phyloP scores from a whole-genome alignment of 2,888 invertebrate genomes.

The Synanthedon formicaeformis region DNA sequence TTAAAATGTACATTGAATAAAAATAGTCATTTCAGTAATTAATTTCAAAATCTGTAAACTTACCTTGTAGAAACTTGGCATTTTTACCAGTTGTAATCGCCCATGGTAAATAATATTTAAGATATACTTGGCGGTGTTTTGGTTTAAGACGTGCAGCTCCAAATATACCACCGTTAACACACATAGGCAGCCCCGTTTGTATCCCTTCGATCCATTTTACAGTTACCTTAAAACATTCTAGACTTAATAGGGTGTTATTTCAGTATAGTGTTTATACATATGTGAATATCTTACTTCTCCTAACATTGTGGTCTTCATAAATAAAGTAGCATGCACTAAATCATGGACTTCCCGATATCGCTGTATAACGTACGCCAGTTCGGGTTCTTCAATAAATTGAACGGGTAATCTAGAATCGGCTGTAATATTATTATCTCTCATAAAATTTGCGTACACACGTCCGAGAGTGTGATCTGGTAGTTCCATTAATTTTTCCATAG shows the following conservation, averaged over 20 bases:
- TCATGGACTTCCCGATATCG: constrained; percentile 98
- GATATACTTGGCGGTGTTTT: constrained; percentile 84
- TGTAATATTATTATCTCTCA: constrained; percentile 86
- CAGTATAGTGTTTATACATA: neutral
- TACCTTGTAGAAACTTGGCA: constrained; percentile 83
- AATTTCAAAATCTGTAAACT: neutral
- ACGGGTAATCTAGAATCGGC: constrained; percentile 93
- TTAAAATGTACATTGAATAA: neutral
- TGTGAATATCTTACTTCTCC: constrained; percentile 69
- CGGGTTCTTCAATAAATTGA: constrained; percentile 89
- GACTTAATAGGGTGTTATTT: neutral
- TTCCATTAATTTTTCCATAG: constrained; percentile 76
- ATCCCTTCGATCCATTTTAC: constrained; percentile 99
- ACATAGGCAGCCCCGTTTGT: constrained; percentile 96
- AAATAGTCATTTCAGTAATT: neutral
- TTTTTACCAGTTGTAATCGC: constrained; percentile 81
- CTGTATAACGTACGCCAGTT: constrained; percentile 96
- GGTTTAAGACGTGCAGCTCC: constrained; percentile 89
- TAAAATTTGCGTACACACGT: constrained; percentile 85
- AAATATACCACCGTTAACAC: constrained; percentile 91
- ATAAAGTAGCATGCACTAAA: constrained; percentile 89
- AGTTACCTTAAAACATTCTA: constrained; percentile 76
- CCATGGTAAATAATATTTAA: constrained; percentile 86
- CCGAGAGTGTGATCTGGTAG: constrained; percentile 89
- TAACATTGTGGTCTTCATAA: constrained; percentile 95